phyloP scores from a whole-genome alignment of 2,797 vertebrate genomes.

The Meriones psammophilus region DNA sequence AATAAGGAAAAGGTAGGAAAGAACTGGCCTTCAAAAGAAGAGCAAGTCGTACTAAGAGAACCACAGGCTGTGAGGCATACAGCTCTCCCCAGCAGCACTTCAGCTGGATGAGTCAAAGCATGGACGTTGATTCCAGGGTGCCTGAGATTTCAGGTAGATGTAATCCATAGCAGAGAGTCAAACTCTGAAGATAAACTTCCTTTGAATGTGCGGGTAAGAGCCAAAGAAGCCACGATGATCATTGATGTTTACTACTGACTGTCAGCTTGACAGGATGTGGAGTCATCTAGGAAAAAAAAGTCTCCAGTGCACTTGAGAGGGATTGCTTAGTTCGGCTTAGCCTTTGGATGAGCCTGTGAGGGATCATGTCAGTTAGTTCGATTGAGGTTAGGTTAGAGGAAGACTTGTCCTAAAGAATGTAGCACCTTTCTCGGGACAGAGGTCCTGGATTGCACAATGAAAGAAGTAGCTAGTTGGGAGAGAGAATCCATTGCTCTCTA shows the following conservation, averaged over 20 bases:
- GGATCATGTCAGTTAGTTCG: neutral
- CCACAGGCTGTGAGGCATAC: neutral
- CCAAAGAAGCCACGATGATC: neutral
- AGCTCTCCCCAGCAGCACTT: neutral
- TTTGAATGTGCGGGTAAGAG: neutral
- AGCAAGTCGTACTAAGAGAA: neutral
- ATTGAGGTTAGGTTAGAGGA: neutral
- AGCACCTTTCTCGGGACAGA: neutral
- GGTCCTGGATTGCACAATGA: neutral
- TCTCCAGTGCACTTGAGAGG: neutral
- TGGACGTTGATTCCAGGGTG: neutral
- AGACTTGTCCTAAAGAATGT: neutral
- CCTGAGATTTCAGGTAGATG: slow-evolving; percentile 22
- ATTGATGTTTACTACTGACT: neutral
- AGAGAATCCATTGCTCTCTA: neutral
- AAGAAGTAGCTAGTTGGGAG: neutral
- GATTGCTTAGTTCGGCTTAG: neutral
- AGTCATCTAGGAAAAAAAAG: neutral
- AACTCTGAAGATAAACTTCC: neutral
- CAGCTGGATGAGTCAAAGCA: neutral
- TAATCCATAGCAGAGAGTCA: neutral
- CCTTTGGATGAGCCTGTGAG: neutral
- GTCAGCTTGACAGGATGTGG: neutral
- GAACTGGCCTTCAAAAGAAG: neutral
- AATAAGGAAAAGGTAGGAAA: neutral